Base-by-base conservation (phyloP, 2,113 vertebrate species). In the Cynoglossus semilaevis region DNA sequence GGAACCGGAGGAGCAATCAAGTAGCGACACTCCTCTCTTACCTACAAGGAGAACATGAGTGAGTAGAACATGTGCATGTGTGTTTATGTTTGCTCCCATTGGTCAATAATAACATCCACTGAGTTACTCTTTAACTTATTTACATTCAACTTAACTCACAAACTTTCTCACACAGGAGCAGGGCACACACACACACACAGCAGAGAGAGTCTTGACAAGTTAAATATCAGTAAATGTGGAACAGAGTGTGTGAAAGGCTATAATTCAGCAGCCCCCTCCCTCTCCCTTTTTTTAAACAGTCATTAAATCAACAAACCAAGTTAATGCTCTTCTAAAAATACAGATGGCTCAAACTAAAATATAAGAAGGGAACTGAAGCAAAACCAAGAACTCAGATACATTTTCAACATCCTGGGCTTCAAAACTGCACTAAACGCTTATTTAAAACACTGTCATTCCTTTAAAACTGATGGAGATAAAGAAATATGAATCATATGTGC, bases 1-100 rank as follows among this genome's bases (percentile, higher is more conserved):
- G 96, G 96, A 51, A 97, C 92, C 0, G 96, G 96, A 14, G 96
- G 96, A 1, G 94, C 95, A 0, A 97, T 94, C 74, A 97, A 91
- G 77, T 96, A 92, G 52, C 96, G 95, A 41, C 96, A 98, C 79
- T 98, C 96, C 82, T 98, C 94, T 87, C 93, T 94, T 79, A 98
- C 97, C 97, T 97, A 81, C n/a, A 79, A 65, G 47, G 51, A 80
- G 4, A 77, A 37, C 15, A 50, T 3, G 15, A 9, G 17, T 1
- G 36, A 51, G 15, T 15, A 15, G 41, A 42, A 42, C 41, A n/a
- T 12, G 22, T 14, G 16, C 9, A 13, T 45, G 49, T 58, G 67
- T 53, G 66, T 52, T 51, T 35, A 47, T 70, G 37, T 12, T 38
- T 38, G 37, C 8, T 10, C 12, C 8, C 9, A 9, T 36, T 36